Conservation (phyloP, 1,140 invertebrate genomes). For the Thaumatotibia leucotreta region DNA sequence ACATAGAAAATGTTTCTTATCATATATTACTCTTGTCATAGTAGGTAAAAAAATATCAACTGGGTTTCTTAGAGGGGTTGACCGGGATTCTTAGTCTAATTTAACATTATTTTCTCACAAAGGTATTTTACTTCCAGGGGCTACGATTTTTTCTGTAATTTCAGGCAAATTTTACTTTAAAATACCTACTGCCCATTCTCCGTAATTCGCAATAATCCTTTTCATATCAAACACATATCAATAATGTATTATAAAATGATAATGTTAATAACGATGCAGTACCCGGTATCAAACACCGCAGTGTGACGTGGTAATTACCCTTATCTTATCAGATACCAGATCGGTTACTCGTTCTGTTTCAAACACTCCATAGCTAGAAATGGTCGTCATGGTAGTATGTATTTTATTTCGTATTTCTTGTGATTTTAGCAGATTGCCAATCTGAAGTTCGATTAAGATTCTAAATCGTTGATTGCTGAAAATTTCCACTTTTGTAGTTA, state of each 20-base stretch:
- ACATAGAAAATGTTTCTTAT: too few species aligned
- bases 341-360: slow-evolving; percentile 27
- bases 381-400: slow-evolving; percentile 61
- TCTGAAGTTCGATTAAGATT: not conserved
- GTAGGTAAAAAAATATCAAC: too few species aligned
- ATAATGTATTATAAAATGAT: slow-evolving; percentile 2
- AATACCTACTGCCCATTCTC: not conserved
- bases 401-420: slow-evolving; percentile 7
- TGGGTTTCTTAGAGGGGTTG: too few species aligned
- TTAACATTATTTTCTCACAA: too few species aligned
- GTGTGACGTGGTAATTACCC: slow-evolving; percentile 51
- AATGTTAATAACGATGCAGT: slow-evolving; percentile 38
- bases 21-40: too few species aligned
- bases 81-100: too few species aligned
- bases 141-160: not conserved
- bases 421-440: not conserved
- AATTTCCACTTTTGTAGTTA: not conserved
- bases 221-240: not conserved
- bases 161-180: not conserved
- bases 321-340: slow-evolving; percentile 43
- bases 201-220: slow-evolving; percentile 1
- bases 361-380: slow-evolving; percentile 28
- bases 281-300: slow-evolving; percentile 42
- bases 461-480: not conserved
- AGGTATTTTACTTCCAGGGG: too few species aligned